Base-by-base conservation (phyloP, 2,888 invertebrate genomes). In the Amblyjoppa proteus region DNA sequence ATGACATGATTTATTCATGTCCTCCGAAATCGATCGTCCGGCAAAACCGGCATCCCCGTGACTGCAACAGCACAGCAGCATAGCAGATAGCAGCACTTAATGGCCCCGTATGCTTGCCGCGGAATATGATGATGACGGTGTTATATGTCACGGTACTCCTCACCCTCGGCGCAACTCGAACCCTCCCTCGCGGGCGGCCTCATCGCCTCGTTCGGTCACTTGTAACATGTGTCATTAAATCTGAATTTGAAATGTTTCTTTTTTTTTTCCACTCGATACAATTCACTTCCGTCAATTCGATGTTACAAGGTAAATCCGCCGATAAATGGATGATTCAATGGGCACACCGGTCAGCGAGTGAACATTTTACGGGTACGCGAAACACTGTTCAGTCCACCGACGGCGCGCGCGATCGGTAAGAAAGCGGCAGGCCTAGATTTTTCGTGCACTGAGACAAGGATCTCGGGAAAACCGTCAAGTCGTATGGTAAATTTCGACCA, bases 1-100 rank as follows among this genome's bases (percentile, higher is more conserved):
- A 88, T 88, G 88, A 87, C 88, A 88, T 88, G 87, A 88, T 88
- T 88, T 88, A 86, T 88, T 87, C 87, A 88, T 88, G 87, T 85
- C 82, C 81, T 83, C 76, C 81, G 82, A 86, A 88, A 86, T 88
- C 85, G 84, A 87, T 87, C 86, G 86, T 83, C 83, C 77, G 84
- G 80, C 86, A 81, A 81, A 81, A 81, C 77, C 86, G 79, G 81
- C 74, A 61, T 79, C 71, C 68, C 77, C 79, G 73, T 58, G 66
- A 77, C 25, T 66, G 75, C 79, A 49, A 79, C 82, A 85, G 78
- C 82, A 79, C 82, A 68, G 68, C 78, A 71, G 71, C 66, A 73
- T 25, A 64, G 78, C 53, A 85, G 82, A 82, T 81, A 85, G 78
- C 70, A 79, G 85, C 79, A 82, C 79, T 85, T 85, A 85, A 85